Conservation (phyloP, 2,888 invertebrate genomes). For the Lacanobia wlatinum region DNA sequence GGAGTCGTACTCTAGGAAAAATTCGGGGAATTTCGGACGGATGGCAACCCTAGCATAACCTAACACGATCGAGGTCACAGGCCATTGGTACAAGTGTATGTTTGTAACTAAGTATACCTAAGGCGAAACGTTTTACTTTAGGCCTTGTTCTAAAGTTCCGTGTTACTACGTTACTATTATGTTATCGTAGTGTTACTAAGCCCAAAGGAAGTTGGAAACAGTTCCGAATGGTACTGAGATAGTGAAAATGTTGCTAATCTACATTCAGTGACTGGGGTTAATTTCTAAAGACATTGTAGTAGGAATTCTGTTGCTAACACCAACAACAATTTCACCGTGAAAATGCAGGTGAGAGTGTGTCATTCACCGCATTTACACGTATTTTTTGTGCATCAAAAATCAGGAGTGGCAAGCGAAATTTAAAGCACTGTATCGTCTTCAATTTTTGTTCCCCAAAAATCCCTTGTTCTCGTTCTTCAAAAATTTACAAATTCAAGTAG, state of each 20-base stretch:
- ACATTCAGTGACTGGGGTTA: neutral
- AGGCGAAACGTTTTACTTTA: conserved; percentile 14
- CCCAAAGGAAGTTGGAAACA: neutral
- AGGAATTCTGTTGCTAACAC: neutral
- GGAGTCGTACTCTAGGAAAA: no score
- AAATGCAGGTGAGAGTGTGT: neutral
- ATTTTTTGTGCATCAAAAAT: no score
- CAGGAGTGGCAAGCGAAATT: no score
- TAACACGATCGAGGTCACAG: conserved; percentile 58
- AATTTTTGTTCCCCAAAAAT: no score
- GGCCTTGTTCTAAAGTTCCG: conserved; percentile 29
- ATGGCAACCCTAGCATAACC: conserved; percentile 12
- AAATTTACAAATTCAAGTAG: no score
- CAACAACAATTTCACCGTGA: no score
- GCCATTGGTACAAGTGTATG: conserved; percentile 38
- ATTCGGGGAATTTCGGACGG: no score
- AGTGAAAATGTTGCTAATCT: neutral
- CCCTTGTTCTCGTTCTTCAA: no score
- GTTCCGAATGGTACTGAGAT: conserved; percentile 30
- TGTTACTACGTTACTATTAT: neutral
- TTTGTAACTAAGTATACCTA: conserved; percentile 6
- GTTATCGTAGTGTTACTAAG: neutral
- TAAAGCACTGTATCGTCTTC: no score
- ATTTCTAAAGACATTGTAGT: conserved; percentile 10
- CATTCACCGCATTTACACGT: no score